Evolutionary conservation across 2,113 vertebrate species (phyloP).

Genomic region (Sialia sialis): DNA sequence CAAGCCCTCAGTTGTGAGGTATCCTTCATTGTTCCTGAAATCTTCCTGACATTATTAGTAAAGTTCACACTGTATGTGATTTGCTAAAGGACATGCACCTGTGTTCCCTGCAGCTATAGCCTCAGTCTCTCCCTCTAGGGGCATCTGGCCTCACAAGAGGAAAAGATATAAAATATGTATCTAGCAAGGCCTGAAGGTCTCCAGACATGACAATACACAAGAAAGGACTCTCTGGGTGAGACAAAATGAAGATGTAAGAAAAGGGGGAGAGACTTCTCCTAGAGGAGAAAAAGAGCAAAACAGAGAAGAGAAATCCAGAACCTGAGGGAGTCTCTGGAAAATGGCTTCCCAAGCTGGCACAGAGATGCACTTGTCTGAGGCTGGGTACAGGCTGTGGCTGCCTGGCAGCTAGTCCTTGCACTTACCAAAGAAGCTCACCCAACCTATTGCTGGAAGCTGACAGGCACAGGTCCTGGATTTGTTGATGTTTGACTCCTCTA

Average conservation of each 20-base stretch:
- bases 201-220: neutral
- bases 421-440: neutral
- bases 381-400: neutral
- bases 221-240: neutral
- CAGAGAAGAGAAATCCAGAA: neutral
- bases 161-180: neutral
- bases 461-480: neutral
- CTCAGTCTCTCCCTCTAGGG: neutral
- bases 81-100: neutral
- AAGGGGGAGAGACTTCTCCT: neutral
- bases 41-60: neutral
- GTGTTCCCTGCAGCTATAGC: neutral
- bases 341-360: neutral
- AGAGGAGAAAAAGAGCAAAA: neutral
- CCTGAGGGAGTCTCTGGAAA: neutral
- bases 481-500: neutral
- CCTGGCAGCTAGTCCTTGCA: neutral
- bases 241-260: neutral
- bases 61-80: accelerated
- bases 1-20: neutral
- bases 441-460: neutral
- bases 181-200: neutral
- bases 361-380: neutral
- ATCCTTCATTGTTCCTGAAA: neutral
- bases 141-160: neutral